Conservation (phyloP, 2,888 invertebrate genomes). For the Enchytraeus crypticus region DNA sequence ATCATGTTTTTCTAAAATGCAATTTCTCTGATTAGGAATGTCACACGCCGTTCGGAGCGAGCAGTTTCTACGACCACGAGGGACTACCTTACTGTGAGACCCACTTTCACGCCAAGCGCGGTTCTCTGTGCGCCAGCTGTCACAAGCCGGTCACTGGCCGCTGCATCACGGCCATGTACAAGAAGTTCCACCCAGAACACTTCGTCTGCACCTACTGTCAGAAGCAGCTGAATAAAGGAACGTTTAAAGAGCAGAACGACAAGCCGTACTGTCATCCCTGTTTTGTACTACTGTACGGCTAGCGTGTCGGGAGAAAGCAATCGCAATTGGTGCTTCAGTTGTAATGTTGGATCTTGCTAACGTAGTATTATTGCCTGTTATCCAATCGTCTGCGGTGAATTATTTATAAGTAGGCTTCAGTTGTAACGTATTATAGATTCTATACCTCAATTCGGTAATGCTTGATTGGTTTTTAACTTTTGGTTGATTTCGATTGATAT, state of each 20-base stretch:
- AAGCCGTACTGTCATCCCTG: constrained; percentile 97
- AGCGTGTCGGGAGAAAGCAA: too few relatives aligned
- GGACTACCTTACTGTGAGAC: constrained; percentile 97
- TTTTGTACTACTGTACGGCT: constrained; percentile 93
- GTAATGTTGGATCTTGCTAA: too few relatives aligned
- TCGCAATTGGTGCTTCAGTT: too few relatives aligned
- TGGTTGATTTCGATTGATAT: too few relatives aligned
- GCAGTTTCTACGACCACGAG: constrained; percentile 97
- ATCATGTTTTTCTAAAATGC: too few relatives aligned
- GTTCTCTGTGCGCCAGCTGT: constrained; percentile 93
- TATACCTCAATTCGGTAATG: too few relatives aligned
- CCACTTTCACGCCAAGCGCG: constrained; percentile 93
- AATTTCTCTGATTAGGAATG: constrained; percentile 70
- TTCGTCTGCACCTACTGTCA: constrained; percentile 99
- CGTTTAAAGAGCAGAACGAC: constrained; percentile 97
- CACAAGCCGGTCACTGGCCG: constrained; percentile 81
- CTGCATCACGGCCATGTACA: constrained; percentile 93
- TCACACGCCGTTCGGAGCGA: constrained; percentile 87
- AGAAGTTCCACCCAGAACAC: constrained; percentile 94
- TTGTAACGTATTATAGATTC: too few relatives aligned
- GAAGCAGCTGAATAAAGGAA: constrained; percentile 94
- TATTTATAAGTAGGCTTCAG: too few relatives aligned
- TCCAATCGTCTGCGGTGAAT: too few relatives aligned
- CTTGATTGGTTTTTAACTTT: too few relatives aligned
- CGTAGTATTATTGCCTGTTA: too few relatives aligned